Evolutionary conservation across 2,888 invertebrate species (phyloP), one percentile per base, ranked within the genome.

Genomic region (Cephus sareptanus): DNA sequence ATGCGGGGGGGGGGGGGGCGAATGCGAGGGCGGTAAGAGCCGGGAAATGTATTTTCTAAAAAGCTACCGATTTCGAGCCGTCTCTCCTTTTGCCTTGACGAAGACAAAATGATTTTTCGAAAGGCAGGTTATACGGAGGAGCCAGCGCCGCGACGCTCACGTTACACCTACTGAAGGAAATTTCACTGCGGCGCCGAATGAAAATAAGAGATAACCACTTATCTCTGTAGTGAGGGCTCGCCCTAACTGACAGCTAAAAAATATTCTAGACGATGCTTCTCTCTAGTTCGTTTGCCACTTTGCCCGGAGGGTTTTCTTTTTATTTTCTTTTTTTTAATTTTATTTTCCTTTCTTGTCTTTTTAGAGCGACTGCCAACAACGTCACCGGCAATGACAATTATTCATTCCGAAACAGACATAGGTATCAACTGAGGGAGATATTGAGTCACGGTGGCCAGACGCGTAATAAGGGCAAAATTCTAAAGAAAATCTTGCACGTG

Each of bases 181-280:
- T 71, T 71, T 71, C 71, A 71, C 12, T 23, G 34, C 68, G 74
- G 70, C 71, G 33, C 71, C 37, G 33, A 40, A 69, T 33, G 74
- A 35, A 74, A 77, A 35, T 37, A 34, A 77, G 75, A 71, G 33
- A 77, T 76, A 76, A 76, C 76, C 76, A 76, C 76, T 76, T 76
- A 76, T 76, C 76, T 76, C 35, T 15, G 33, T 34, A 70, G 69
- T 15, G 70, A 31, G n/a, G 70, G 69, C 34, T 40, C 76, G 70
- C 23, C 23, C 23, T 76, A 70, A 34, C 69, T 68, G 76, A 23
- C 76, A 33, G 68, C 68, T 71, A 71, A 71, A 3, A 71, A 71
- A 23, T 71, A 71, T 71, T 31, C 71, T 23, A 34, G 56, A 56
- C 23, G 56, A 56, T 56, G 56, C 6, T 56, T 56, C 56, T 56